Conservation (phyloP, 2,113 vertebrate species). For the Girardinichthys multiradiatus region DNA sequence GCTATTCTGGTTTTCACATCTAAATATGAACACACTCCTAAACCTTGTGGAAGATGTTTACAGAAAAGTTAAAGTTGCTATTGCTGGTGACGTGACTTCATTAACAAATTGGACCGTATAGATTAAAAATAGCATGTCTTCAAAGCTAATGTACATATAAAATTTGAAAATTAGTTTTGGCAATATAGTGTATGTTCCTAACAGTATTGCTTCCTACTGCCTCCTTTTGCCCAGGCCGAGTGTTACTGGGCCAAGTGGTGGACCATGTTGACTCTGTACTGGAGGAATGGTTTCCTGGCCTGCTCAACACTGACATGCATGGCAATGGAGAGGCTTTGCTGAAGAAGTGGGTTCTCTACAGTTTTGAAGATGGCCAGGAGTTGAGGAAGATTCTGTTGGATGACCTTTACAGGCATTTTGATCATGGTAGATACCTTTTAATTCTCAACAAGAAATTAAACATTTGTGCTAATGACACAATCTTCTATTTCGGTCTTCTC, state of each 20-base stretch:
- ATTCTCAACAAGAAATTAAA: not conserved
- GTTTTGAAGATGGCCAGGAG: slow-evolving; percentile 89
- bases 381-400: slow-evolving; percentile 89
- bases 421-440: slow-evolving; percentile 79
- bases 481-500: not conserved
- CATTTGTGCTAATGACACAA: not conserved
- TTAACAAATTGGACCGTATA: no score
- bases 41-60: no score
- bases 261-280: slow-evolving; percentile 96
- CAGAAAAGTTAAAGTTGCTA: no score
- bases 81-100: no score
- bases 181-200: no score
- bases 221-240: slow-evolving; percentile 79
- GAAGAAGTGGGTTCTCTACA: slow-evolving; percentile 95
- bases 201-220: not conserved
- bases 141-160: no score
- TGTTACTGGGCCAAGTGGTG: slow-evolving; percentile 93
- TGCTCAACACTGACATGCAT: slow-evolving; percentile 91
- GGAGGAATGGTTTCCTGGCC: slow-evolving; percentile 96
- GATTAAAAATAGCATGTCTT: no score
- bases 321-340: slow-evolving; percentile 92
- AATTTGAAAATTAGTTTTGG: no score
- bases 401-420: slow-evolving; percentile 86
- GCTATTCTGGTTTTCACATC: no score
- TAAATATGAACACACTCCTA: no score